Evolutionary conservation across 2,113 vertebrate genomes (phyloP).

Genomic region (Apaloderma vittatum): DNA sequence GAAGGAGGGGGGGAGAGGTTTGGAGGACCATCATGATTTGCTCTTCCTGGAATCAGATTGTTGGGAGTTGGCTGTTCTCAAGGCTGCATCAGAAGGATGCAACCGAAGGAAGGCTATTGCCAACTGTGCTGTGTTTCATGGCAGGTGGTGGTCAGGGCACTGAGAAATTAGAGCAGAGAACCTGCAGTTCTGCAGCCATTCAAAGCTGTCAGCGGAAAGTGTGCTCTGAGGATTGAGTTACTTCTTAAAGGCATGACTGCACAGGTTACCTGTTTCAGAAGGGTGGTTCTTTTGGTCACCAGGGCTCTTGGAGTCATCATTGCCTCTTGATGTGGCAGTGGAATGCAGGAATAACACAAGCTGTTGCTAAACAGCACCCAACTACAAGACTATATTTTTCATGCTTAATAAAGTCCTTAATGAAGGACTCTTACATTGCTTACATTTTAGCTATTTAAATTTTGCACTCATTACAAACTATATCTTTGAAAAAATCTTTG

Average conservation of each 20-base stretch:
- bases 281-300: not conserved
- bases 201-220: not conserved
- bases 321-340: not conserved
- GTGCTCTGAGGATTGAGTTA: not conserved
- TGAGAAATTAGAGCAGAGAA: not conserved
- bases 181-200: not conserved
- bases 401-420: not conserved
- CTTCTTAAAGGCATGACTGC: not conserved
- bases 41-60: not conserved
- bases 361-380: not conserved
- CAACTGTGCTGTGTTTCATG: fast-evolving
- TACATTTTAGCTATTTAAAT: not conserved
- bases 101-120: not conserved
- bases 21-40: not conserved
- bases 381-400: not conserved
- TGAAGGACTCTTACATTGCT: not conserved
- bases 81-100: not conserved
- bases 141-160: not conserved
- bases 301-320: not conserved
- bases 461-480: not conserved
- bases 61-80: not conserved
- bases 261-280: not conserved
- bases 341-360: not conserved
- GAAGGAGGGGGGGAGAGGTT: not conserved
- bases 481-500: not conserved